Percentiles rank a stretch among this genome's conserved stretches.
These are phyloP conservation scores for Morpho achilles DNA, from an alignment of 2,888 invertebrate species.

Conservation along the genomic window DNA sequence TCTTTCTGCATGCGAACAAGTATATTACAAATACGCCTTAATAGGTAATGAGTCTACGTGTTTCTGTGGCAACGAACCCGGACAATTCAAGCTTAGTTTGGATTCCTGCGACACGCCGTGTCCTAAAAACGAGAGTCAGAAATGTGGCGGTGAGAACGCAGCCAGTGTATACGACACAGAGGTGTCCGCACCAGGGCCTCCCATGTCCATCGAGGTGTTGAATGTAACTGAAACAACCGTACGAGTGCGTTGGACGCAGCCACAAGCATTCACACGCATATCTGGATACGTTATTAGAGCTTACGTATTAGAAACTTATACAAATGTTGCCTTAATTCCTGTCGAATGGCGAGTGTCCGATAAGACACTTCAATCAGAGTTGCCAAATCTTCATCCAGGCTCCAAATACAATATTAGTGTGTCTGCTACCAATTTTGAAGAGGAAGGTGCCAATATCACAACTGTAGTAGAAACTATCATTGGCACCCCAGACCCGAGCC, in stretches of 20 bases:
- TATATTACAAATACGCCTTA: constrained; percentile 67
- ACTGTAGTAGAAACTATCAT: constrained; percentile 84
- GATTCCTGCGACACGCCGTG: constrained; percentile 79
- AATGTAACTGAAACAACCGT: constrained; percentile 82
- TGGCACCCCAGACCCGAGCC: constrained; percentile 84
- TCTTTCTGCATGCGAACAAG: constrained; percentile 65
- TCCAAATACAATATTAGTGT: constrained; percentile 87
- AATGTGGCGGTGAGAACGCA: constrained; percentile 83
- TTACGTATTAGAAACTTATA: constrained; percentile 76
- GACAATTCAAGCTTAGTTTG: constrained; percentile 58
- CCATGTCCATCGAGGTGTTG: constrained; percentile 77
- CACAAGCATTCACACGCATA: constrained; percentile 74
- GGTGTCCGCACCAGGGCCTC: constrained; percentile 83
- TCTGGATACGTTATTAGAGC: constrained; percentile 79
- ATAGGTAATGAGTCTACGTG: constrained; percentile 67
- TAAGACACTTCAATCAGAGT: constrained; percentile 75
- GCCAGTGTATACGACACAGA: constrained; percentile 85
- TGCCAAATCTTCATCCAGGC: constrained; percentile 85
- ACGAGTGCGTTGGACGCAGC: constrained; percentile 78
- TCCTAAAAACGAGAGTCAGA: constrained; percentile 77
- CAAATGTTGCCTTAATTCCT: constrained; percentile 66
- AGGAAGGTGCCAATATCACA: constrained; percentile 78
- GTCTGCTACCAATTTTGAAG: constrained; percentile 80
- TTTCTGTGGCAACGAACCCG: constrained; percentile 65
- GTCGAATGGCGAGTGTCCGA: constrained; percentile 81